Evolutionary conservation across 1,140 invertebrate genomes (phyloP).

Genomic region (Sitophilus oryzae): DNA sequence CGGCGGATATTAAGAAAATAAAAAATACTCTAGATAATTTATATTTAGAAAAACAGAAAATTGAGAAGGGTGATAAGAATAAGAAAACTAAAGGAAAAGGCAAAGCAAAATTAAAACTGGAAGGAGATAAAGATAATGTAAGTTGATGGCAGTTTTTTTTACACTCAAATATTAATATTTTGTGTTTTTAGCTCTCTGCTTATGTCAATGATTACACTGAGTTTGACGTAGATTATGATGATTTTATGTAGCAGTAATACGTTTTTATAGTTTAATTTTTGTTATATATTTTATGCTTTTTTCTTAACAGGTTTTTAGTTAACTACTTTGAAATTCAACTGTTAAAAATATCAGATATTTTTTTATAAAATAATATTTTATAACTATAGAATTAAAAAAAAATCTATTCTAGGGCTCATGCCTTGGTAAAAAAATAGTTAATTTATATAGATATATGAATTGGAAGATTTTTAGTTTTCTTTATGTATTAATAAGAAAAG

Average conservation of each 20-base stretch:
- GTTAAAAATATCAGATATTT: constrained; percentile 10
- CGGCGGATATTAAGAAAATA: constrained; percentile 71
- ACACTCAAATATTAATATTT: constrained; percentile 15
- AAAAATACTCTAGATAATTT: constrained; percentile 73
- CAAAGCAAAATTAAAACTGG: constrained; percentile 71
- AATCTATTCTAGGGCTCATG: background rate
- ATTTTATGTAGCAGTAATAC: constrained; percentile 57
- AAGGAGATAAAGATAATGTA: constrained; percentile 64
- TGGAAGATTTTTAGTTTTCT: background rate
- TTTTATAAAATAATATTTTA: constrained; percentile 16
- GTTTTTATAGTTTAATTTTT: constrained; percentile 9
- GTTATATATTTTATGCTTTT: constrained; percentile 8
- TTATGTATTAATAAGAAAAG: background rate
- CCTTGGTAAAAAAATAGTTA: background rate
- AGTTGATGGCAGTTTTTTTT: constrained; percentile 38
- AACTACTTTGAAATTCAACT: constrained; percentile 13
- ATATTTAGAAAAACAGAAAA: constrained; percentile 74
- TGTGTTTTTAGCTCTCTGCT: constrained; percentile 47
- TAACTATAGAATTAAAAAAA: constrained; percentile 10
- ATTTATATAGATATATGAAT: background rate
- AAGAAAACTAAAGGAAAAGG: constrained; percentile 69
- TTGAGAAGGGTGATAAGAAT: constrained; percentile 65
- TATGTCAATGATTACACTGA: constrained; percentile 51
- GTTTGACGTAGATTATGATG: constrained; percentile 56
- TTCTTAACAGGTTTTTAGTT: constrained; percentile 11